These are phyloP conservation scores for Apeira syringaria DNA, from an alignment of 2,888 invertebrate species.

Conservation along the genomic window DNA sequence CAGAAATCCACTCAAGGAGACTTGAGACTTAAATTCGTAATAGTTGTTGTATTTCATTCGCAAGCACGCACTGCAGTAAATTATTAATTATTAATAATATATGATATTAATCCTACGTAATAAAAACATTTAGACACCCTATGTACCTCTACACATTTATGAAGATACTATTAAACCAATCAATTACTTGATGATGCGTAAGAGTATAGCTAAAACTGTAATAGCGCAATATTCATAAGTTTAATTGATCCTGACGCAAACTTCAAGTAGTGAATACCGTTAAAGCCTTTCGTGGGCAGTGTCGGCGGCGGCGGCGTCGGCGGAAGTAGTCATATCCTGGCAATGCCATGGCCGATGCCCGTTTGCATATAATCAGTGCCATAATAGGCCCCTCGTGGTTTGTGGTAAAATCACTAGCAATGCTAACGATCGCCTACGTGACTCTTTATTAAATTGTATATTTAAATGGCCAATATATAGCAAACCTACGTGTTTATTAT, in stretches of 20 bases:
- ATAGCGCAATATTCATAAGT: neutral
- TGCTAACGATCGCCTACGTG: conserved; percentile 21
- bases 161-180: too few relatives aligned
- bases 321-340: conserved; percentile 78
- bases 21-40: too few relatives aligned
- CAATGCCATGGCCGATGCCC: conserved; percentile 44
- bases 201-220: neutral
- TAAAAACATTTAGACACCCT: too few relatives aligned
- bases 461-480: neutral
- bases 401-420: conserved; percentile 30
- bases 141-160: too few relatives aligned
- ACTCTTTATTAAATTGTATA: conserved; percentile 6
- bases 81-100: too few relatives aligned
- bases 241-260: conserved; percentile 7
- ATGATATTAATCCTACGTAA: too few relatives aligned
- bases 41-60: too few relatives aligned
- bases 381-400: conserved; percentile 46
- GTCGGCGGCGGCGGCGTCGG: conserved; percentile 61
- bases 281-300: conserved; percentile 51
- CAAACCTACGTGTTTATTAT: neutral
- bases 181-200: too few relatives aligned
- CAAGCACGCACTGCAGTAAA: too few relatives aligned
- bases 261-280: conserved; percentile 44
- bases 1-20: too few relatives aligned
- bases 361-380: conserved; percentile 53